phyloP scores from a whole-genome alignment of 2,113 vertebrate species.

The Leucopsar rothschildi region DNA sequence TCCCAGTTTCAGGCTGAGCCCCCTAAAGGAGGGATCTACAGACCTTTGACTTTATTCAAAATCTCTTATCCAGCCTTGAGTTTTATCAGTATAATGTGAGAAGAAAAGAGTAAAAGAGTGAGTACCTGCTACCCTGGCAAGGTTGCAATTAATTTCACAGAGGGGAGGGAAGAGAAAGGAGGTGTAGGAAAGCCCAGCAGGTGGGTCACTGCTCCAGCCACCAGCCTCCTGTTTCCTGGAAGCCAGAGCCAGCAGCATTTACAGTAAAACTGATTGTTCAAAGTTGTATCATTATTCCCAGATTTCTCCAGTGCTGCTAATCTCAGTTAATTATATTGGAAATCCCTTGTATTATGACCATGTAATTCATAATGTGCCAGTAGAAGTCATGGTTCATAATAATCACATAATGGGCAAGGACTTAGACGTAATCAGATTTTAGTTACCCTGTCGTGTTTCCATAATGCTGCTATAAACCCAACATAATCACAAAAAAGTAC shows the following conservation, averaged over 20 bases:
- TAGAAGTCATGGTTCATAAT: conserved; percentile 66
- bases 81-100: neutral
- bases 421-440: conserved; percentile 70
- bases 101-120: neutral
- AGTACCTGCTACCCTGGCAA: neutral
- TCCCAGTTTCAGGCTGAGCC: neutral
- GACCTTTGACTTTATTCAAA: neutral
- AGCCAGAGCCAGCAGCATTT: conserved; percentile 43
- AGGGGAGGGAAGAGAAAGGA: neutral
- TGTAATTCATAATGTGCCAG: conserved; percentile 66
- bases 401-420: conserved; percentile 68
- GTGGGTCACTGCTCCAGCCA: neutral
- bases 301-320: conserved; percentile 65
- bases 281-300: conserved; percentile 62
- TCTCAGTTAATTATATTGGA: conserved; percentile 70
- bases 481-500: conserved; percentile 60
- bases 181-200: neutral
- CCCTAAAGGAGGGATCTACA: neutral
- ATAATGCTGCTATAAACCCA: conserved; percentile 54
- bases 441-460: conserved; percentile 63
- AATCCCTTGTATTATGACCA: conserved; percentile 66
- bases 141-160: neutral
- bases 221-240: conserved; percentile 51
- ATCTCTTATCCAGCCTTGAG: neutral
- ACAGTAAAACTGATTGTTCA: conserved; percentile 64